A percentile compares a stretch with the other conserved stretches of the same genome.
phyloP scores from a whole-genome alignment of 2,797 vertebrate genomes.

The Remorina albescens region DNA sequence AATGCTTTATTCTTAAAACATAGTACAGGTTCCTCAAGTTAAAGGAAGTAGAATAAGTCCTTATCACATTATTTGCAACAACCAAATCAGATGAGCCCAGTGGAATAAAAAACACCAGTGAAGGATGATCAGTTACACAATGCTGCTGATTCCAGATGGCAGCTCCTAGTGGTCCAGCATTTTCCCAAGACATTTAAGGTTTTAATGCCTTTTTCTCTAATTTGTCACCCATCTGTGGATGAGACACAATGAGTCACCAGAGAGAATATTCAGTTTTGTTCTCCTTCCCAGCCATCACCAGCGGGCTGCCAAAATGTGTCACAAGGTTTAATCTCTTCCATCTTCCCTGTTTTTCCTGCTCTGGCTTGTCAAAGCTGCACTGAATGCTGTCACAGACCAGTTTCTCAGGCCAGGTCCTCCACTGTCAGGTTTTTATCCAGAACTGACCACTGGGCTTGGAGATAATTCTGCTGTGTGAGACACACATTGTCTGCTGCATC shows the following conservation, averaged over 20 bases:
- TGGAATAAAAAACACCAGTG: neutral
- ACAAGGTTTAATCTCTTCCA: constrained; percentile 67
- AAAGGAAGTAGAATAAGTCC: neutral
- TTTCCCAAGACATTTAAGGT: neutral
- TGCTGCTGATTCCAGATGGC: neutral
- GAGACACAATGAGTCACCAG: constrained; percentile 47
- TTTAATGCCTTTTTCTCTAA: constrained; percentile 5
- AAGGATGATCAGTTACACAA: neutral
- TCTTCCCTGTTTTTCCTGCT: constrained; percentile 60
- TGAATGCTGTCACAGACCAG: constrained; percentile 10
- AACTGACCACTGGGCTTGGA: constrained; percentile 15
- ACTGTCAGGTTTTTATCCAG: constrained; percentile 19
- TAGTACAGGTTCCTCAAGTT: neutral
- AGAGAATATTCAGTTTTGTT: constrained; percentile 52
- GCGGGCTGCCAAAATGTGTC: constrained; percentile 63
- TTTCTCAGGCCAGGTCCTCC: neutral
- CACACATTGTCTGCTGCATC: neutral
- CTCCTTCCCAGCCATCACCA: constrained; percentile 32
- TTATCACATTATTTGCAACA: too few species aligned
- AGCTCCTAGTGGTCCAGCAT: neutral
- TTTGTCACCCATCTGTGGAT: constrained; percentile 31
- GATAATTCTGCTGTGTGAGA: constrained; percentile 1
- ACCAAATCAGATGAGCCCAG: neutral
- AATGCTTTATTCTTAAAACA: neutral
- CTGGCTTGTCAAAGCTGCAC: constrained; percentile 62